Percentiles rank a stretch among this genome's conserved stretches.
Evolutionary conservation across 2,888 invertebrate genomes (phyloP).

Genomic region (Psococerastis gibbosa): DNA sequence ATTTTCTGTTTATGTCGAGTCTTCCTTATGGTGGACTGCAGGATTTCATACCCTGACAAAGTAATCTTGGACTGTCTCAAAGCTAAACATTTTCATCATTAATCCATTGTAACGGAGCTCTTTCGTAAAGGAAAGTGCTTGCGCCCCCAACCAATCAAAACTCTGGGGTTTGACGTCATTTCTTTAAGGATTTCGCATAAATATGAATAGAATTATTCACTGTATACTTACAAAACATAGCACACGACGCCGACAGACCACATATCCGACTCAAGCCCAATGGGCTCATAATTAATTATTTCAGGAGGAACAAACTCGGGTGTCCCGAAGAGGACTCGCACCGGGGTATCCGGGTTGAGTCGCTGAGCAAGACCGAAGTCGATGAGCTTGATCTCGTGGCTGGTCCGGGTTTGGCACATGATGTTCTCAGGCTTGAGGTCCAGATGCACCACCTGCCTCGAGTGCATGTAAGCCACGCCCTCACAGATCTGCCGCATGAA

Average conservation of each 20-base stretch:
- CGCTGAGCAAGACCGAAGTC: conserved; percentile 81
- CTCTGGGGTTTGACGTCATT: too few species aligned
- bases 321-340: conserved; percentile 67
- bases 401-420: conserved; percentile 69
- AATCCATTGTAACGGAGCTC: too few species aligned
- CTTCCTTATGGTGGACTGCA: too few species aligned
- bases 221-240: conserved; percentile 78
- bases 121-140: too few species aligned
- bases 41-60: too few species aligned
- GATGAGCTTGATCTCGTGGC: conserved; percentile 77
- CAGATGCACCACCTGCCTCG: conserved; percentile 63
- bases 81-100: too few species aligned
- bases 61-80: too few species aligned
- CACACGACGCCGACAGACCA: conserved; percentile 91
- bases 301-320: conserved; percentile 88
- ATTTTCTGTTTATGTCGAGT: too few species aligned
- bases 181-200: too few species aligned
- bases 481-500: conserved; percentile 85
- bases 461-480: conserved; percentile 79
- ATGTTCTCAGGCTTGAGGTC: conserved; percentile 95
- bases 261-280: conserved; percentile 76
- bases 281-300: conserved; percentile 76
- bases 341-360: conserved; percentile 42
- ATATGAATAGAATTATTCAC: too few species aligned
- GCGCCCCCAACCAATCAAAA: too few species aligned